These are phyloP conservation scores for Sabellastarte sp. DNA, from an alignment of 2,888 invertebrate genomes.

Conservation along the genomic window DNA sequence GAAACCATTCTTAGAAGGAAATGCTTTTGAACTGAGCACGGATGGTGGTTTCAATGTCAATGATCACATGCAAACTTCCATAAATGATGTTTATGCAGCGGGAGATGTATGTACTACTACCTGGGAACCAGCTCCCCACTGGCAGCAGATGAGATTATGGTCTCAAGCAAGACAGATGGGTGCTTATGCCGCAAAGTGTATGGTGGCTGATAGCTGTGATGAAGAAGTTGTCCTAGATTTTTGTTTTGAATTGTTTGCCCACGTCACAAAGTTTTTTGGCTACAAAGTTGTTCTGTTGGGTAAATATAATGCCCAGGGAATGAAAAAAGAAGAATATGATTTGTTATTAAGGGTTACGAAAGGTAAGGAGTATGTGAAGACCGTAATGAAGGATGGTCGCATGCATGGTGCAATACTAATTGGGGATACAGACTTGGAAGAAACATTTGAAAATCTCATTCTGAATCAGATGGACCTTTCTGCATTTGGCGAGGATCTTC, in stretches of 20 bases:
- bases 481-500: constrained; percentile 83
- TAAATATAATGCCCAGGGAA: constrained; percentile 86
- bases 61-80: constrained; percentile 79
- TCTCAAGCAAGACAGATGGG: constrained; percentile 99
- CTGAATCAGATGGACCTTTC: constrained; percentile 88
- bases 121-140: constrained; percentile 66
- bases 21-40: constrained; percentile 40
- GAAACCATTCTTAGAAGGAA: constrained; percentile 38
- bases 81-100: constrained; percentile 82
- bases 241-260: constrained; percentile 95
- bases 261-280: constrained; percentile 92
- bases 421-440: constrained; percentile 95
- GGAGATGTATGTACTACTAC: constrained; percentile 89
- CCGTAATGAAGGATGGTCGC: constrained; percentile 78
- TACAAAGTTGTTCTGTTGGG: constrained; percentile 87
- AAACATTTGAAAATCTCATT: constrained; percentile 97
- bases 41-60: constrained; percentile 87
- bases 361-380: constrained; percentile 72
- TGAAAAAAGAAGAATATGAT: constrained; percentile 74
- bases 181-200: constrained; percentile 85
- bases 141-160: constrained; percentile 81
- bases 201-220: constrained; percentile 63
- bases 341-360: constrained; percentile 81
- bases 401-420: constrained; percentile 92
- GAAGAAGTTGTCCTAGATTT: constrained; percentile 69